Evolutionary conservation across 64 coral and sea anemone genomes (phyloP).

Genomic region (Platygyra sinensis): DNA sequence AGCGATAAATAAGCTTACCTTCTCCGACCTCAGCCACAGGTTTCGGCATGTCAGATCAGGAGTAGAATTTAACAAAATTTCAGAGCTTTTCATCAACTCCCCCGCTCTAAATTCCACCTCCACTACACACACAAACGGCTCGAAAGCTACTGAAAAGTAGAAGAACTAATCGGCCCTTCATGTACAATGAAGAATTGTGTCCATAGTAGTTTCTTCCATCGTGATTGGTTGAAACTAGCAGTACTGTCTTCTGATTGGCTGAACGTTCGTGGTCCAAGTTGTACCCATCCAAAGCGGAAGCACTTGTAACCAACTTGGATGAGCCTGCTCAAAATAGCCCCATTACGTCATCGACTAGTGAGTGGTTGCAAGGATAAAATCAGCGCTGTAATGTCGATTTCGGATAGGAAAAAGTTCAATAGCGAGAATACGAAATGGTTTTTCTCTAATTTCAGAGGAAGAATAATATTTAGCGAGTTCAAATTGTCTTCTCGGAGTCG

Average conservation of each 20-base stretch:
- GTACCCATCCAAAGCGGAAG: constrained; percentile 38
- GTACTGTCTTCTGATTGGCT: neutral
- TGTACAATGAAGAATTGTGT: neutral
- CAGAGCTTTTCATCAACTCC: neutral
- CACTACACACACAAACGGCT: neutral
- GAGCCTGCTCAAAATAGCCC: neutral
- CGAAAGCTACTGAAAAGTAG: neutral
- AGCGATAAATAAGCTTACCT: neutral
- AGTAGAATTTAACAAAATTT: neutral
- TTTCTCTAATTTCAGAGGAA: neutral
- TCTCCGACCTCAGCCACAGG: constrained; percentile 12
- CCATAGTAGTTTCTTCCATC: neutral
- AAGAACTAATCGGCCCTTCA: neutral
- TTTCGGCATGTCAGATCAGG: constrained; percentile 15
- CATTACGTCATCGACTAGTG: neutral
- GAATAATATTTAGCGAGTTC: no score
- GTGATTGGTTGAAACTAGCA: neutral
- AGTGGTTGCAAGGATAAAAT: neutral
- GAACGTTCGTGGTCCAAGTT: neutral
- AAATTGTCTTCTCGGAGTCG: no score
- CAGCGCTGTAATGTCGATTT: neutral
- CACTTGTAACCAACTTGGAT: no score
- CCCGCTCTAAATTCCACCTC: neutral
- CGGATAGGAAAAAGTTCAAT: neutral
- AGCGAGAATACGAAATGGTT: neutral